phyloP scores from a whole-genome alignment of 2,888 invertebrate species.

The Drosophila conformis region DNA sequence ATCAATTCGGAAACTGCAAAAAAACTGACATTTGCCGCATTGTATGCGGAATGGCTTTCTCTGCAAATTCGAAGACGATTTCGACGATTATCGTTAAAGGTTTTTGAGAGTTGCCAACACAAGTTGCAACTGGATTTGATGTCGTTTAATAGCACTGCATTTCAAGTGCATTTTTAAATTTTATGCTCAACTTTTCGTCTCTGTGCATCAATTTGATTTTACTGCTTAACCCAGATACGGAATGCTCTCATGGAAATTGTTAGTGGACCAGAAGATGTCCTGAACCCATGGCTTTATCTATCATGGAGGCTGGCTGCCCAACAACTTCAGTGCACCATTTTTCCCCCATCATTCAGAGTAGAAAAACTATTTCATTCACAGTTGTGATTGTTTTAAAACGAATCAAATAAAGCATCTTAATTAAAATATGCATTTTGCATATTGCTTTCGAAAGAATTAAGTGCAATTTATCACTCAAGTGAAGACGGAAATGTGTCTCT shows the following conservation, averaged over 20 bases:
- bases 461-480: conserved; percentile 59
- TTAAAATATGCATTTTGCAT: conserved; percentile 9
- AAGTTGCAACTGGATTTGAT: conserved; percentile 45
- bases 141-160: conserved; percentile 24
- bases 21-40: conserved; percentile 50
- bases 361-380: not conserved
- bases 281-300: not conserved
- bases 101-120: conserved; percentile 48
- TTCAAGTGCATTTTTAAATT: conserved; percentile 38
- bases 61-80: conserved; percentile 14
- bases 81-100: conserved; percentile 47
- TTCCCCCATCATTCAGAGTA: not conserved
- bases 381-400: not conserved
- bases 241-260: not conserved
- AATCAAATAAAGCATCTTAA: not conserved
- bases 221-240: conserved; percentile 6
- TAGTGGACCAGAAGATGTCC: not conserved
- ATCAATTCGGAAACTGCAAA: conserved; percentile 13
- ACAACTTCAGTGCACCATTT: not conserved
- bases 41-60: conserved; percentile 21
- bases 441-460: conserved; percentile 45
- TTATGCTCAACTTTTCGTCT: conserved; percentile 1
- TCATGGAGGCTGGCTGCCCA: not conserved
- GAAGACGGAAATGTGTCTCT: conserved; percentile 58
- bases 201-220: conserved; percentile 32